Evolutionary conservation across 2,113 vertebrate genomes (phyloP), one percentile per base, ranked within the genome.

Genomic region (Hippopotamus amphibius): DNA sequence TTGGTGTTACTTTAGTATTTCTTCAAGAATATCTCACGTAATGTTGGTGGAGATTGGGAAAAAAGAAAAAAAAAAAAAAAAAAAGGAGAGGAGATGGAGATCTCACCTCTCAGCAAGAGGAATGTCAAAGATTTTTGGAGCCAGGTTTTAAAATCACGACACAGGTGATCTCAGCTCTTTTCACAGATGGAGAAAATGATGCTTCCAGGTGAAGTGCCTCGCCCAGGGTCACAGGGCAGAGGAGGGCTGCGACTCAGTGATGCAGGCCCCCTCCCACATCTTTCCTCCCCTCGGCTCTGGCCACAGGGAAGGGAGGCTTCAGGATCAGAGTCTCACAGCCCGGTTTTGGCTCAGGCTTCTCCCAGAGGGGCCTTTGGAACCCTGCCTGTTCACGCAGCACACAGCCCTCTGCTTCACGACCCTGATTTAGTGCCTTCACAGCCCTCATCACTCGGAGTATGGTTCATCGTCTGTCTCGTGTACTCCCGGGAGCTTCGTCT

Each of bases 1-100:
- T 90, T 33, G 46, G 10, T 53, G 24, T 82, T 76, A 50, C 4
- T 72, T 97, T 65, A 41, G 6, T 66, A 55, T 88, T 87, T 92
- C 61, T 95, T 89, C 41, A 82, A 84, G 66, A 85, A 61, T 57
- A 90, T 22, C 1, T 77, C 82, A 41, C 17, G 21, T 46, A 41
- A 41, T 57, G 4, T 72, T 63, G 55, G 21, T 69, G 8, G 24
- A 87, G 28, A 77, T 37, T 37, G 22, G 30, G 50, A 3, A 12
- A 1, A 2, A 21, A 57, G 13, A 12, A 1, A 2, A 21, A 57
- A 57, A 55, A 17, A 55, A 55, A 7, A 48, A 48, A 7, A 48
- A 1, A 17, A 43, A 43, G 80, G 65, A 43, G 4, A 43, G 6
- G 55, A 37, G 55, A n/a, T 46, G 41, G 10, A 65, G 69, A 46